Percentiles rank a stretch among this genome's conserved stretches.
phyloP scores from a whole-genome alignment of 2,113 vertebrate genomes.

The Turnix velox region DNA sequence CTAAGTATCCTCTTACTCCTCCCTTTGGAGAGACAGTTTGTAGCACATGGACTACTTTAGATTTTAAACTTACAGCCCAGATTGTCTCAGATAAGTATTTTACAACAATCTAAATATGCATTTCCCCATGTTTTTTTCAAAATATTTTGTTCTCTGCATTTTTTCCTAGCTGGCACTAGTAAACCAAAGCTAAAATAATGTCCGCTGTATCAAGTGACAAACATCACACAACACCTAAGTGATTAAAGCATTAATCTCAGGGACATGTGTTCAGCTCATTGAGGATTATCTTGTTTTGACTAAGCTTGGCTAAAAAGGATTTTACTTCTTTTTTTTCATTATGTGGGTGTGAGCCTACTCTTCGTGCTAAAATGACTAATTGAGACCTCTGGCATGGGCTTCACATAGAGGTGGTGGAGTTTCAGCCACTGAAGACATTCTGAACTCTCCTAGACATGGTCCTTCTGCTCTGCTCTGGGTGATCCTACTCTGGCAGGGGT shows the following conservation, averaged over 20 bases:
- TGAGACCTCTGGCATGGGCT: too few species aligned
- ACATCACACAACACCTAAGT: neutral
- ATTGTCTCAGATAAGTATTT: neutral
- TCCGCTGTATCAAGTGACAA: neutral
- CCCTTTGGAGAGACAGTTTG: neutral
- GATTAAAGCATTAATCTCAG: neutral
- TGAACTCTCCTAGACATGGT: too few species aligned
- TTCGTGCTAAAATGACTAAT: accelerated
- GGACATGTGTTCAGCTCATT: neutral
- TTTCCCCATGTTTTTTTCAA: neutral
- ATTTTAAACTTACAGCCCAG: neutral
- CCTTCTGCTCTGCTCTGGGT: too few species aligned
- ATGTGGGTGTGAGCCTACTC: neutral
- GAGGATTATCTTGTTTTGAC: neutral
- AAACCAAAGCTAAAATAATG: neutral
- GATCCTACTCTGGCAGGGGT: too few species aligned
- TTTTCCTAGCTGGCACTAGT: neutral
- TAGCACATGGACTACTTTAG: neutral
- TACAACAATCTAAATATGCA: neutral
- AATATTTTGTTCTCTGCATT: neutral
- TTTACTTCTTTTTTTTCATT: neutral
- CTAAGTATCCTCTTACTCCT: neutral
- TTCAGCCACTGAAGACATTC: too few species aligned
- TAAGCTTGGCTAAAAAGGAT: neutral
- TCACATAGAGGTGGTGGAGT: too few species aligned